A percentile compares a stretch with the other conserved stretches of the same genome.
Conservation (phyloP, 2,113 vertebrate genomes). For the Phoenicopterus ruber region DNA sequence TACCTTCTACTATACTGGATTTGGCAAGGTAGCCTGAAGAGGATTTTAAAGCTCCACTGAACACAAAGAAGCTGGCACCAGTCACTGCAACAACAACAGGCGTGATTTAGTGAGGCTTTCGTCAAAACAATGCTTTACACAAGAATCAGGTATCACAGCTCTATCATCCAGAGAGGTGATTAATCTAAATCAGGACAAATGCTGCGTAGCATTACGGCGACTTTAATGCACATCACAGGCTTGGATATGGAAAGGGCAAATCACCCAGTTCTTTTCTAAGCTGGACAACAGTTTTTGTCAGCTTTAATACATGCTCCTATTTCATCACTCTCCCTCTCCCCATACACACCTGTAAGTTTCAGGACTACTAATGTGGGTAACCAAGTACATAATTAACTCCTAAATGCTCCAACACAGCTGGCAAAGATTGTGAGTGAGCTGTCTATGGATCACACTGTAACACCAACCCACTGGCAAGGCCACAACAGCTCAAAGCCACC, state of each 20-base stretch:
- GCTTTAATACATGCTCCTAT: not conserved
- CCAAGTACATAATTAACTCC: not conserved
- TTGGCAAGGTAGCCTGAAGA: slow-evolving; percentile 96
- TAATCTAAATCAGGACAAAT: not conserved
- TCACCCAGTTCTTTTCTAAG: not conserved
- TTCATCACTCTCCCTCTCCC: not conserved
- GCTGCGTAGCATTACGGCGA: not conserved
- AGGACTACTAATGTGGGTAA: not conserved
- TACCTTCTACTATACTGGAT: slow-evolving; percentile 99
- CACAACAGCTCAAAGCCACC: not conserved
- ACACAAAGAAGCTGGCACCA: slow-evolving; percentile 98
- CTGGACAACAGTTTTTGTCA: not conserved
- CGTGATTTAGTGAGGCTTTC: slow-evolving; percentile 1
- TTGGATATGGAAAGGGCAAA: not conserved
- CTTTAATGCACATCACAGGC: not conserved
- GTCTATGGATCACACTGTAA: not conserved
- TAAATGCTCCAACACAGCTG: not conserved
- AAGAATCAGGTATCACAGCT: not conserved
- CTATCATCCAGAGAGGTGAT: not conserved
- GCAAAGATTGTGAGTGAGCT: not conserved
- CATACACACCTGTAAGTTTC: not conserved
- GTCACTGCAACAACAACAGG: slow-evolving; percentile 82
- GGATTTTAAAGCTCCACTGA: slow-evolving; percentile 95
- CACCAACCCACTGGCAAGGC: not conserved
- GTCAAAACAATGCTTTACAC: not conserved